Base-by-base conservation (phyloP, 2,888 invertebrate species). In the Diaperis boleti region DNA sequence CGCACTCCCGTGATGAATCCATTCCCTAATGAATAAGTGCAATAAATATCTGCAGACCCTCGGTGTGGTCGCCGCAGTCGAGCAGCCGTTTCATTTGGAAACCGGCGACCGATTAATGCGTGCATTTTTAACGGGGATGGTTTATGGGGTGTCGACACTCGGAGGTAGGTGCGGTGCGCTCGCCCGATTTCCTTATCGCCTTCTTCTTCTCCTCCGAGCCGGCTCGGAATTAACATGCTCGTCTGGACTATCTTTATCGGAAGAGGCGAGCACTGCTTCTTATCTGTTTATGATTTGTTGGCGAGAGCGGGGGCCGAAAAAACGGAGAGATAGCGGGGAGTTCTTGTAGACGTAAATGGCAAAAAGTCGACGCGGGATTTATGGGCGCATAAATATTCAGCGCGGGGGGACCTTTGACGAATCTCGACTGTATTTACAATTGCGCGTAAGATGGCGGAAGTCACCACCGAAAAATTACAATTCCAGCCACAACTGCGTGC, bases 61-160 rank as follows among this genome's bases (percentile, higher is more conserved):
- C 57, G 26, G 45, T 57, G 57, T 50, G 49, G 41, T 56, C 50
- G 31, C 37, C 35, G 14, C 10, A 18, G 7, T 22, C 37, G 22
- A 15, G 13, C 35, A 66, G n/a, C 72, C 72, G 73, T 74, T 78
- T 77, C 76, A 76, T 79, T 78, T 74, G 70, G 74, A 69, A 74
- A 70, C 72, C 73, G 78, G 69, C 74, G 76, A 78, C 74, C 78
- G 79, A 78, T 78, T 78, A 78, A 78, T 78, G 78, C 66, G 72
- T 67, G 70, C 74, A 74, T 79, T 79, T 78, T 79, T 77, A 78
- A 76, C 69, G 52, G 45, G 44, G 69, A 69, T 72, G 75, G 71
- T 76, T 77, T 76, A 77, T 78, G 76, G 75, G 74, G 78, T 78
- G 79, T 72, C 71, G 77, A 79, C 69, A n/a, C n/a, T n/a, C n/a